Conservation (phyloP, 2,888 invertebrate species). For the Cataglyphis livida region DNA sequence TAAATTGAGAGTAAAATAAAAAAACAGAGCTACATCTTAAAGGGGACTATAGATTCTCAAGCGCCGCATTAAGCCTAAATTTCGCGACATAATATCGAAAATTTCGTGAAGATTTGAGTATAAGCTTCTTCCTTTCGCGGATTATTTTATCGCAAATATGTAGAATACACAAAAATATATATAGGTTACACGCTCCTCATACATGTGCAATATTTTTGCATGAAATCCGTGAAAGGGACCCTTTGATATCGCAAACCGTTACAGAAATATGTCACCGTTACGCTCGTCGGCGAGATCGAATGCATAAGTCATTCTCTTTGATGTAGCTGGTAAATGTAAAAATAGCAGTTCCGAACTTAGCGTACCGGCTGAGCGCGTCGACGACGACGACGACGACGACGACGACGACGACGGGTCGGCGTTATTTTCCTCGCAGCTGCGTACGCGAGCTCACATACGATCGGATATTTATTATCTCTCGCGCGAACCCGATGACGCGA, state of each 20-base stretch:
- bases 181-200: neutral
- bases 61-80: neutral
- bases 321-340: constrained; percentile 45
- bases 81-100: neutral
- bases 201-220: neutral
- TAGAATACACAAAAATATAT: neutral
- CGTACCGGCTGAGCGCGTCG: neutral
- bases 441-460: constrained; percentile 62
- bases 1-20: neutral
- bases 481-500: constrained; percentile 58
- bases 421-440: constrained; percentile 72
- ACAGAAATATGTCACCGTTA: constrained; percentile 39
- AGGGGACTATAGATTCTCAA: neutral
- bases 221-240: constrained; percentile 7
- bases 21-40: neutral
- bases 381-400: neutral
- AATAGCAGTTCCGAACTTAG: constrained; percentile 46
- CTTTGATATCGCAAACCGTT: constrained; percentile 19
- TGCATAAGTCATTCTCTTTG: constrained; percentile 51
- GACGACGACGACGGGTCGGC: constrained; percentile 25
- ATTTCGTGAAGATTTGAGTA: neutral
- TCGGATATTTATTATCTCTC: constrained; percentile 72
- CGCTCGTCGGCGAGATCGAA: constrained; percentile 22
- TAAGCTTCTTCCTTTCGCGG: neutral
- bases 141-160: neutral